Evolutionary conservation across 2,797 vertebrate species (phyloP).

Genomic region (Myotis planiceps): DNA sequence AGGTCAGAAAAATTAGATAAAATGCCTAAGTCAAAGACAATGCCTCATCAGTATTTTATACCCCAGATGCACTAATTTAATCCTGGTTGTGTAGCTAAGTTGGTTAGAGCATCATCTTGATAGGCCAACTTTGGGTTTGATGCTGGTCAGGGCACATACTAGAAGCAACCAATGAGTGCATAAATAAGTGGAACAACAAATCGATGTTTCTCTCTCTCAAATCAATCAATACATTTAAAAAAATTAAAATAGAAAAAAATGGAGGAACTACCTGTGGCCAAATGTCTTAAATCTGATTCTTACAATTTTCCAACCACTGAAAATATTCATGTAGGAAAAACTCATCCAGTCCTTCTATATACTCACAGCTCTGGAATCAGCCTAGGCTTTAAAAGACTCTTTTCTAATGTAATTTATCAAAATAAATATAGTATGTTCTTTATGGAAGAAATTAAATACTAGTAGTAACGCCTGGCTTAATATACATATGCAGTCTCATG

Average conservation of each 20-base stretch:
- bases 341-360: not conserved
- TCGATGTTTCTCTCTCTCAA: not conserved
- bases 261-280: not conserved
- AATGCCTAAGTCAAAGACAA: not conserved
- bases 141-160: not conserved
- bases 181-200: not conserved
- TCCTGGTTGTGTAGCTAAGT: not conserved
- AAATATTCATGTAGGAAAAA: not conserved
- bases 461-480: not conserved
- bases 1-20: not conserved
- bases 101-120: not conserved
- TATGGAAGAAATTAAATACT: not conserved
- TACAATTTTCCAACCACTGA: not conserved
- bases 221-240: not conserved
- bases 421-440: not conserved
- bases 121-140: not conserved
- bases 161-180: not conserved
- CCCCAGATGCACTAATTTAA: not conserved
- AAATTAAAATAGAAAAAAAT: not conserved
- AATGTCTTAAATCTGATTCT: not conserved
- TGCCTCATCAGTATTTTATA: not conserved
- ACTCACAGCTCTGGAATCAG: not conserved
- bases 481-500: not conserved
- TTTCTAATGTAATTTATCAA: constrained; percentile 2
- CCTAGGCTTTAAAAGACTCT: not conserved